Evolutionary conservation across 1,140 invertebrate species (phyloP).

Genomic region (Caenorhabditis remanei): DNA sequence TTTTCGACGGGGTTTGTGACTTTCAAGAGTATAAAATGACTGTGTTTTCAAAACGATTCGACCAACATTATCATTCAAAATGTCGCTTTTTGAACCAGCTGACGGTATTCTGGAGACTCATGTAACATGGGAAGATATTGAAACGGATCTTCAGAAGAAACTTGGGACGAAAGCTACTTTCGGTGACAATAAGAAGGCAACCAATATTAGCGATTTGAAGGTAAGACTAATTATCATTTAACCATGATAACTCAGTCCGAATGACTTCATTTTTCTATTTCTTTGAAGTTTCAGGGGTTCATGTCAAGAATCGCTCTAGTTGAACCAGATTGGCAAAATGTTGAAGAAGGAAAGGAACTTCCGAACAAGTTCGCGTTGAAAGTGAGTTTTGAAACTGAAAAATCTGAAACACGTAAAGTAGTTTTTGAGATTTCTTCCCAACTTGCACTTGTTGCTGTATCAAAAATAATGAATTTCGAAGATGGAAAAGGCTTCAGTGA

Average conservation of each 20-base stretch:
- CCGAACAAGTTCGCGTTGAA: slow-evolving; percentile 14
- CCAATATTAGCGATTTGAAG: slow-evolving; percentile 39
- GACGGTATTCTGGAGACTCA: slow-evolving; percentile 58
- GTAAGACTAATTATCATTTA: neutral
- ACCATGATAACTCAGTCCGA: neutral
- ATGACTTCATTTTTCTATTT: no score
- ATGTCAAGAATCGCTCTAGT: slow-evolving; percentile 47
- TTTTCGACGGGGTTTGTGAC: no score
- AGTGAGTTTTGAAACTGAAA: no score
- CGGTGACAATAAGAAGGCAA: slow-evolving; percentile 25
- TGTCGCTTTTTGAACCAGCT: slow-evolving; percentile 37
- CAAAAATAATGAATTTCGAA: slow-evolving; percentile 20
- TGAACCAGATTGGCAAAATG: slow-evolving; percentile 42
- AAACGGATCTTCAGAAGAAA: neutral
- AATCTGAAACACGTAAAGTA: no score
- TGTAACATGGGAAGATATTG: slow-evolving; percentile 56
- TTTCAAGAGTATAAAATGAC: no score
- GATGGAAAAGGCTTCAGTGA: slow-evolving; percentile 23
- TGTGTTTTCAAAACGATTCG: no score
- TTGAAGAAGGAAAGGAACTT: slow-evolving; percentile 12
- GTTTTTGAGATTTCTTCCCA: slow-evolving; percentile 29
- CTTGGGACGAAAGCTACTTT: slow-evolving; percentile 30
- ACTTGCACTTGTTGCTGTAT: slow-evolving; percentile 16
- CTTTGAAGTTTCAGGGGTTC: slow-evolving; percentile 31
- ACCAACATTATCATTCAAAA: neutral